A percentile compares a stretch with the other conserved stretches of the same genome.
phyloP scores from a whole-genome alignment of 2,888 invertebrate genomes.

The Blastobasis adustella region DNA sequence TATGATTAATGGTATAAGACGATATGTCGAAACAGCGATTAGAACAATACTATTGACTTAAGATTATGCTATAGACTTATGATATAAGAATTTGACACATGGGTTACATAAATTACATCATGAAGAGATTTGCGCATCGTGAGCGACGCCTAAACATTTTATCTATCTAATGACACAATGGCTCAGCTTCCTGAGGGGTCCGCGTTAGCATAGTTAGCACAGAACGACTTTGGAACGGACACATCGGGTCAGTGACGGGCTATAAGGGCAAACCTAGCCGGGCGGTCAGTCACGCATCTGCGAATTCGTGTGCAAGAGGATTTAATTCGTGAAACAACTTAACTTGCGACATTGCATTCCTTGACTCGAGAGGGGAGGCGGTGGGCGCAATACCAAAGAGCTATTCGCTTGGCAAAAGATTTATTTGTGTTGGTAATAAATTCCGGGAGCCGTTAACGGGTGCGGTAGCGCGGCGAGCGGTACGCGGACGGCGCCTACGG shows the following conservation, averaged over 20 bases:
- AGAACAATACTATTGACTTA: slow-evolving; percentile 67
- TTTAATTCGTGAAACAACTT: slow-evolving; percentile 27
- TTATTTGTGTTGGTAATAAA: slow-evolving; percentile 62
- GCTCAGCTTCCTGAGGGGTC: slow-evolving; percentile 72
- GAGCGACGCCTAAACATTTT: slow-evolving; percentile 42
- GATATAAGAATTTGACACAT: slow-evolving; percentile 64
- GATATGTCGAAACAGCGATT: slow-evolving; percentile 72
- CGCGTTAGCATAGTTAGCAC: slow-evolving; percentile 32
- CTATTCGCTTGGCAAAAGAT: slow-evolving; percentile 60
- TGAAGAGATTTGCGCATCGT: slow-evolving; percentile 46
- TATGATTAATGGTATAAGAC: slow-evolving; percentile 67
- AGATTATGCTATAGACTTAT: slow-evolving; percentile 49
- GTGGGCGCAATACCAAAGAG: slow-evolving; percentile 62
- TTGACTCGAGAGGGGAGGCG: slow-evolving; percentile 43
- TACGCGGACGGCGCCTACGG: slow-evolving; percentile 37
- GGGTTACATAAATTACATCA: slow-evolving; percentile 51
- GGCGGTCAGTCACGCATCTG: slow-evolving; percentile 67
- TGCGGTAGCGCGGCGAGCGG: slow-evolving; percentile 31
- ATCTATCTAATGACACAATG: slow-evolving; percentile 42
- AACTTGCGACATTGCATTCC: slow-evolving; percentile 71
- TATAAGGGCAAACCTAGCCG: slow-evolving; percentile 72
- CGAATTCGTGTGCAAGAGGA: slow-evolving; percentile 41
- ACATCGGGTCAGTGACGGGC: slow-evolving; percentile 53
- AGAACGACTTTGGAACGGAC: slow-evolving; percentile 33
- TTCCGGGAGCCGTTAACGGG: slow-evolving; percentile 62